Percentiles rank a stretch among this genome's conserved stretches.
phyloP scores from a whole-genome alignment of 2,113 vertebrate genomes.

The Lathamus discolor region DNA sequence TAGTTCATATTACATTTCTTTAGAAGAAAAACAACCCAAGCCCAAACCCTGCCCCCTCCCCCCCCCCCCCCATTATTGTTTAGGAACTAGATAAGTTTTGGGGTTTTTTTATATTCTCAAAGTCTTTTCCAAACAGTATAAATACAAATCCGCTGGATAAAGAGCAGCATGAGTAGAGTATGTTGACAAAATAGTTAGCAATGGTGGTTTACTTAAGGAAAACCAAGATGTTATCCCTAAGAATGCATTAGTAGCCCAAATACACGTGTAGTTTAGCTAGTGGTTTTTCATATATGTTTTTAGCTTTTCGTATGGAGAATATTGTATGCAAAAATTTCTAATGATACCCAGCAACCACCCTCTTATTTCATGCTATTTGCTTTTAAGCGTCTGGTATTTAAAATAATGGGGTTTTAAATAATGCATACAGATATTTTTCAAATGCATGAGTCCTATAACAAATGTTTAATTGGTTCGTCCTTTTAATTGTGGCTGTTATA shows the following conservation, averaged over 20 bases:
- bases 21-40: no score
- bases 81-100: neutral
- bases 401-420: accelerated
- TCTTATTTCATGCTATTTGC: neutral
- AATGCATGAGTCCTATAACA: neutral
- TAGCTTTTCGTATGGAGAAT: neutral
- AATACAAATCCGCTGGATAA: neutral
- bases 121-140: neutral
- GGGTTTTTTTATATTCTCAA: neutral
- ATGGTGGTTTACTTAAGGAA: neutral
- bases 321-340: neutral
- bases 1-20: neutral
- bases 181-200: neutral
- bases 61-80: neutral
- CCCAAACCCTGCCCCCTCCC: no score
- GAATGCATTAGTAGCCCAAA: neutral
- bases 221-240: neutral
- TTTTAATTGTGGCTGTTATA: neutral
- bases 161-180: neutral
- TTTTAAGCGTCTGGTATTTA: neutral
- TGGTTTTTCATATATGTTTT: neutral
- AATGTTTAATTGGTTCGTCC: neutral
- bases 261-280: neutral
- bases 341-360: neutral
- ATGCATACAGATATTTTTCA: neutral